These are phyloP conservation scores for Pseudopipra pipra DNA, from an alignment of 2,113 vertebrate genomes.

Conservation along the genomic window DNA sequence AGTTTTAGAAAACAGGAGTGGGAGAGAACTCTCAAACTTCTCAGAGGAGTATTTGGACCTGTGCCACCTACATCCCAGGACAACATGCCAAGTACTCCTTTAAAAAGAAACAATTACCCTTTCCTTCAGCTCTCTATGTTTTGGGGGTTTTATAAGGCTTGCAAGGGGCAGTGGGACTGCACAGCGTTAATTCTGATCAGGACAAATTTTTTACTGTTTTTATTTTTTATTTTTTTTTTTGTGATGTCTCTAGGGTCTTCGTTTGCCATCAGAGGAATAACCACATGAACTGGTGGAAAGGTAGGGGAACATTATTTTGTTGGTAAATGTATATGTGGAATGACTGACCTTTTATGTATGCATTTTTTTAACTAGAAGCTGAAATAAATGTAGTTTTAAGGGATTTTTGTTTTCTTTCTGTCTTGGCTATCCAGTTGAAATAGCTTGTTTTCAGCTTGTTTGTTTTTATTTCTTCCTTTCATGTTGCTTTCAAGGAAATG, in stretches of 20 bases:
- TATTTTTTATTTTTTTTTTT: neutral
- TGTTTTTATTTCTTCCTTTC: constrained; percentile 24
- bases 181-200: neutral
- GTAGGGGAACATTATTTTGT: neutral
- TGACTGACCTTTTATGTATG: neutral
- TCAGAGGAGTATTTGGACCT: neutral
- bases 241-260: neutral
- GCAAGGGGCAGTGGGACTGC: neutral
- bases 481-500: constrained; percentile 39
- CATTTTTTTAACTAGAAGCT: neutral
- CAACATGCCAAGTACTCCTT: neutral
- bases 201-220: neutral
- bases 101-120: neutral
- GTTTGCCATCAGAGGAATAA: neutral
- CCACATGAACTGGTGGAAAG: neutral
- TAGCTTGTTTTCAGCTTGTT: neutral
- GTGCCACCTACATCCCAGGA: neutral
- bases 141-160: neutral
- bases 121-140: neutral
- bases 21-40: neutral
- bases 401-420: neutral
- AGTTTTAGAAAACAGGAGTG: neutral
- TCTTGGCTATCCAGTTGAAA: neutral
- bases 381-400: neutral
- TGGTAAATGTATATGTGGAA: neutral